phyloP scores from a whole-genome alignment of 2,888 invertebrate genomes.

The Drosophila barbarae region DNA sequence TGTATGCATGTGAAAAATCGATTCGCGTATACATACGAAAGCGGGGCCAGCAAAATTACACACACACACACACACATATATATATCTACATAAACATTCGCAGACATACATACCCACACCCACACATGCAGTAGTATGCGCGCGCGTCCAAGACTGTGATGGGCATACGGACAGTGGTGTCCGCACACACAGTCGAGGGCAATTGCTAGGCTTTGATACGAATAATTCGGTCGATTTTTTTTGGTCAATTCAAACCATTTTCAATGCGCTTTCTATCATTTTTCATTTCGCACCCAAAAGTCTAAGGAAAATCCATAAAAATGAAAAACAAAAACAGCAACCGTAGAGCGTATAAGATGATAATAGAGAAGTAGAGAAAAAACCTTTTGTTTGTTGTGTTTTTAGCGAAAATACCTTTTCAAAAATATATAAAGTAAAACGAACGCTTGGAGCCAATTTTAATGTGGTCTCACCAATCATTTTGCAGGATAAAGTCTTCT shows the following conservation, averaged over 20 bases:
- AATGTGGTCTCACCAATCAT: conserved; percentile 79
- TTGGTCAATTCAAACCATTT: conserved; percentile 1
- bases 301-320: background rate
- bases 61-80: conserved; percentile 1
- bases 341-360: conserved; percentile 14
- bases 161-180: conserved; percentile 1
- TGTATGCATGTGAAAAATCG: conserved; percentile 61
- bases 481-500: conserved; percentile 80
- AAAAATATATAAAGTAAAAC: conserved; percentile 26
- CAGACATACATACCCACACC: conserved; percentile 18
- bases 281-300: conserved; percentile 11
- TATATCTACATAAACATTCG: conserved; percentile 1
- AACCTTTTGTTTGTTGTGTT: conserved; percentile 52
- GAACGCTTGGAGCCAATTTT: conserved; percentile 70
- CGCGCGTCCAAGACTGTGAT: conserved; percentile 11
- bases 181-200: conserved; percentile 5
- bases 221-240: conserved; percentile 1
- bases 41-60: conserved; percentile 27
- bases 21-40: conserved; percentile 64
- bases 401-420: conserved; percentile 27
- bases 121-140: conserved; percentile 10
- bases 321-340: background rate
- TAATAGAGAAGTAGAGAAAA: conserved; percentile 10
- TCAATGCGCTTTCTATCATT: conserved; percentile 10
- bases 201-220: conserved; percentile 7